A percentile compares a stretch with the other conserved stretches of the same genome.
Evolutionary conservation across 2,888 invertebrate genomes (phyloP).

Genomic region (Drosophila lacicola): DNA sequence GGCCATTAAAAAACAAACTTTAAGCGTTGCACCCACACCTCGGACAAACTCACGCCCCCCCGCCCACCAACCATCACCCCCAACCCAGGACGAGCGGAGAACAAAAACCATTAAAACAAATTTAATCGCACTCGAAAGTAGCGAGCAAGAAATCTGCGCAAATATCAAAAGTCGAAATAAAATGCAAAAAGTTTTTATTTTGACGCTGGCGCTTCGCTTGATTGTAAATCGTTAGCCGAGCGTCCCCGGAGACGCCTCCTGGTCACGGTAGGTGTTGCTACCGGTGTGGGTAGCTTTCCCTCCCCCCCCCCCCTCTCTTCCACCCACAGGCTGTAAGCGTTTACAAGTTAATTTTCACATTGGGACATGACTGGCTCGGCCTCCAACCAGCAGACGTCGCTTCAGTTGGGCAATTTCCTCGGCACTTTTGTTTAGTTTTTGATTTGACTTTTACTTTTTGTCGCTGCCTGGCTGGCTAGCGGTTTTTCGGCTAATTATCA

Average conservation of each 20-base stretch:
- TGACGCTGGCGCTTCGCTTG: conserved; percentile 69
- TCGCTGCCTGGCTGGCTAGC: conserved; percentile 29
- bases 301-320: neutral
- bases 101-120: conserved; percentile 85
- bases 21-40: conserved; percentile 49
- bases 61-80: neutral
- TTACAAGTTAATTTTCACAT: conserved; percentile 83
- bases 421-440: conserved; percentile 79
- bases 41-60: conserved; percentile 1
- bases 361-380: conserved; percentile 70
- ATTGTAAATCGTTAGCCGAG: conserved; percentile 83
- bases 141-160: conserved; percentile 67
- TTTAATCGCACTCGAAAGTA: conserved; percentile 84
- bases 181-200: conserved; percentile 78
- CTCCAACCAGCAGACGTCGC: conserved; percentile 3
- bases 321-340: conserved; percentile 48
- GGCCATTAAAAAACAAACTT: conserved; percentile 74
- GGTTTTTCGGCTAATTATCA: conserved; percentile 80
- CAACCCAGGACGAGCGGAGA: conserved; percentile 6
- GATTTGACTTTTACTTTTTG: conserved; percentile 77
- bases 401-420: conserved; percentile 61
- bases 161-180: conserved; percentile 77
- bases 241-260: conserved; percentile 56
- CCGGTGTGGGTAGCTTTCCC: neutral
- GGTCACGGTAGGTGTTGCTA: conserved; percentile 26